phyloP scores from a whole-genome alignment of 2,888 invertebrate species.

The Rhagonycha lutea region DNA sequence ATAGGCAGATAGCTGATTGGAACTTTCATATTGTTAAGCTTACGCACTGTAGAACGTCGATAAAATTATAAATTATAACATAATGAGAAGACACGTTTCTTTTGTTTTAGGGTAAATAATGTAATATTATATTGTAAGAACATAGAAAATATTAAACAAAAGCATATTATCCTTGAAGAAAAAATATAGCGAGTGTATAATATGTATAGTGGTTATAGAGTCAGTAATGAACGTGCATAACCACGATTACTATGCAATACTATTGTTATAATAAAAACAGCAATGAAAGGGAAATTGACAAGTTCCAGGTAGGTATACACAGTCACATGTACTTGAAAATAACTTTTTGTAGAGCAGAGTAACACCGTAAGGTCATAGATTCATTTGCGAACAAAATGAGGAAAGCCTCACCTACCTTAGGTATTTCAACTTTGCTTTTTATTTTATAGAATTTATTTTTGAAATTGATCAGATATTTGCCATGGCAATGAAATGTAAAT shows the following conservation, averaged over 20 bases:
- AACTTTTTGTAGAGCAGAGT: constrained; percentile 35
- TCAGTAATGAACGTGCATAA: constrained; percentile 1
- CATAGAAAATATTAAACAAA: not conserved
- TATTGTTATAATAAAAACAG: constrained; percentile 15
- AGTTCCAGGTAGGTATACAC: constrained; percentile 18
- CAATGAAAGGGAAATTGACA: constrained; percentile 22
- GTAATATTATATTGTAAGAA: not conserved
- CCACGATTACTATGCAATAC: constrained; percentile 4
- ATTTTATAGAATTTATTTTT: constrained; percentile 44
- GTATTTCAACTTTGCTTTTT: constrained; percentile 49
- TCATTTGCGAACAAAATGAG: constrained; percentile 46
- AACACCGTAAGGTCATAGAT: constrained; percentile 47
- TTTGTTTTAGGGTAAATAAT: not conserved
- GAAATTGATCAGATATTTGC: constrained; percentile 50
- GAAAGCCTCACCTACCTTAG: constrained; percentile 54
- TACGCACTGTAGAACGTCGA: not conserved
- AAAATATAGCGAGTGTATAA: not conserved
- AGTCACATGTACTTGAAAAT: constrained; percentile 37
- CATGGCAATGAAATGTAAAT: constrained; percentile 53
- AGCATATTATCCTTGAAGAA: not conserved
- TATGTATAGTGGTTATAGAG: not conserved
- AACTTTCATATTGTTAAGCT: not conserved
- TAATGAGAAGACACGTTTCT: not conserved
- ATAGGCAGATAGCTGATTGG: not conserved
- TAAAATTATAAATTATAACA: not conserved